A percentile compares a stretch with the other conserved stretches of the same genome.
Evolutionary conservation across 2,113 vertebrate genomes (phyloP).

Genomic region (Megalops atlanticus): DNA sequence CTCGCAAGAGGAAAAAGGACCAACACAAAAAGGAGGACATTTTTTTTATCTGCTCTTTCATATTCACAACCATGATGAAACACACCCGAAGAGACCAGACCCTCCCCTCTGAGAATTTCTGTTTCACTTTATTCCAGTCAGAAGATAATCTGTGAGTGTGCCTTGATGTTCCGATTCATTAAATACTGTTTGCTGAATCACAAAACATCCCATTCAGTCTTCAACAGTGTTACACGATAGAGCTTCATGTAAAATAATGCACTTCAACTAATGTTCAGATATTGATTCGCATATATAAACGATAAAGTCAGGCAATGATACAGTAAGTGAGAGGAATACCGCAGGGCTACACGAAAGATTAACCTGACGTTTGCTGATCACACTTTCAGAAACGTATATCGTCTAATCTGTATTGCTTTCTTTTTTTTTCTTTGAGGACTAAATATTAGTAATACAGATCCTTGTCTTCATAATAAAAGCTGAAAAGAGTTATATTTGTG

Average conservation of each 20-base stretch:
- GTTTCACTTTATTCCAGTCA: neutral
- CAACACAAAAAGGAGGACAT: neutral
- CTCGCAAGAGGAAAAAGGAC: neutral
- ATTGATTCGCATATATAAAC: constrained; percentile 35
- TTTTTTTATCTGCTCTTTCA: neutral
- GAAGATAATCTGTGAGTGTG: constrained; percentile 7
- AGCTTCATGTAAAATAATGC: constrained; percentile 40
- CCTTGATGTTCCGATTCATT: neutral
- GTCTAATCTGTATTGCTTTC: constrained; percentile 37
- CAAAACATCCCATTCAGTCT: constrained; percentile 14
- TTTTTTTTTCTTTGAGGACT: constrained; percentile 41
- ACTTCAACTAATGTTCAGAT: constrained; percentile 37
- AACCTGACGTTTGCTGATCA: neutral
- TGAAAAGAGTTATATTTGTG: constrained; percentile 49
- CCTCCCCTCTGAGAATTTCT: neutral
- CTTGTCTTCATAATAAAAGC: constrained; percentile 51
- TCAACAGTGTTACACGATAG: constrained; percentile 20
- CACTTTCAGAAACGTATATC: constrained; percentile 32
- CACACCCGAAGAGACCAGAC: neutral
- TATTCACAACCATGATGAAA: neutral
- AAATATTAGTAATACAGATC: constrained; percentile 56
- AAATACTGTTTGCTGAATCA: constrained; percentile 26
- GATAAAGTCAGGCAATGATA: constrained; percentile 17
- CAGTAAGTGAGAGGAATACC: constrained; percentile 9
- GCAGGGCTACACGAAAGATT: constrained; percentile 11